Conservation (phyloP, 53 echinoderm and acorn worm genomes). For the Astropecten irregularis region DNA sequence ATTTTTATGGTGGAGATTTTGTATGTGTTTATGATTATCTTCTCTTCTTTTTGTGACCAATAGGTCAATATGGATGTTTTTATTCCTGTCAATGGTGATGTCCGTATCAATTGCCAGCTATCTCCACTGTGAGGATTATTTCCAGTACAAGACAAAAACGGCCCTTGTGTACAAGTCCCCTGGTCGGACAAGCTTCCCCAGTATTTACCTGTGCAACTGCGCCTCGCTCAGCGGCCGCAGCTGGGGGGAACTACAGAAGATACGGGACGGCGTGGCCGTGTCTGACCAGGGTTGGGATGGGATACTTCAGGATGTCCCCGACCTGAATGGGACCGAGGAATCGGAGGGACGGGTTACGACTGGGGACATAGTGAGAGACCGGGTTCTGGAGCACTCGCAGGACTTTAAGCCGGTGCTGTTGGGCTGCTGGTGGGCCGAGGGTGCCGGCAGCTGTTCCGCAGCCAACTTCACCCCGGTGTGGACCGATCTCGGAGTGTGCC, state of each 20-base stretch:
- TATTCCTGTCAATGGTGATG: not conserved
- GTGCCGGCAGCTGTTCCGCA: not conserved
- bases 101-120: not conserved
- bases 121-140: not conserved
- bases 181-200: not conserved
- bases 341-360: not conserved
- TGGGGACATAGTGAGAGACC: not conserved
- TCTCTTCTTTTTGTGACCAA: too few relatives aligned
- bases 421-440: constrained; percentile 12
- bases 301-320: not conserved
- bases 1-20: too few relatives aligned
- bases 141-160: not conserved
- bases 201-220: constrained; percentile 17
- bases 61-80: not conserved
- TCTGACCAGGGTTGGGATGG: too few relatives aligned
- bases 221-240: not conserved
- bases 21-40: too few relatives aligned
- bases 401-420: not conserved
- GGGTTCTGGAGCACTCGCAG: not conserved
- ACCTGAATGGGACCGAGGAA: not conserved
- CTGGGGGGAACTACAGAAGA: not conserved
- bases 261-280: not conserved
- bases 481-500: constrained; percentile 28
- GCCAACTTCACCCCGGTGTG: constrained; percentile 27
- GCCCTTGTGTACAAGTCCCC: not conserved